These are phyloP conservation scores for Monodelphis domestica DNA, from an alignment of 2,797 vertebrate genomes.

Conservation along the genomic window DNA sequence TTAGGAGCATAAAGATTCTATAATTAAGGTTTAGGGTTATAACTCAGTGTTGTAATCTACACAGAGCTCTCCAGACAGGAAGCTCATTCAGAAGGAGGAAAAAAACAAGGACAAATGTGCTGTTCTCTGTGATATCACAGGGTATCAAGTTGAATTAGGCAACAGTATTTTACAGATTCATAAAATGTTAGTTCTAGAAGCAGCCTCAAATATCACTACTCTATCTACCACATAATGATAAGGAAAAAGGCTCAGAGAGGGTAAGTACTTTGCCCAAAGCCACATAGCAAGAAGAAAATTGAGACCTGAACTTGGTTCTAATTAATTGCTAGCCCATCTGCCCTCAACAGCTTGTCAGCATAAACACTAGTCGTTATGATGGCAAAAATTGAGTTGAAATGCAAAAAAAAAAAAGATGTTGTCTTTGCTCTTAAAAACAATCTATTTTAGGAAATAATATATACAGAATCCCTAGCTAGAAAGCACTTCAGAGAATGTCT, in stretches of 20 bases:
- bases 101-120: too few species aligned
- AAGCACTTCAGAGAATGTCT: too few species aligned
- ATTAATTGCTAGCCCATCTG: slow-evolving; percentile 1
- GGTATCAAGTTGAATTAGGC: neutral
- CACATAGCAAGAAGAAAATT: neutral
- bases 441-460: too few species aligned
- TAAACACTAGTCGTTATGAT: too few species aligned
- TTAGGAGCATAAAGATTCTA: neutral
- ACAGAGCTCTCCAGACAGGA: neutral
- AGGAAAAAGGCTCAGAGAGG: slow-evolving; percentile 29
- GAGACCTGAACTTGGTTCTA: slow-evolving; percentile 15
- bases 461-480: too few species aligned
- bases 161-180: neutral
- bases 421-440: too few species aligned
- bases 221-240: neutral
- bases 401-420: too few species aligned
- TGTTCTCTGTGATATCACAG: too few species aligned
- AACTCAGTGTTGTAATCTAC: neutral
- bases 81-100: neutral
- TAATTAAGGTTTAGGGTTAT: neutral
- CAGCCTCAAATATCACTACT: too few species aligned
- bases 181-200: too few species aligned
- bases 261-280: slow-evolving; percentile 1
- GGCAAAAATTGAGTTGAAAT: too few species aligned
- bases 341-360: too few species aligned